Percentiles rank a stretch among this genome's conserved stretches.
These are phyloP conservation scores for Colius striatus DNA, from an alignment of 2,113 vertebrate species.

Conservation along the genomic window DNA sequence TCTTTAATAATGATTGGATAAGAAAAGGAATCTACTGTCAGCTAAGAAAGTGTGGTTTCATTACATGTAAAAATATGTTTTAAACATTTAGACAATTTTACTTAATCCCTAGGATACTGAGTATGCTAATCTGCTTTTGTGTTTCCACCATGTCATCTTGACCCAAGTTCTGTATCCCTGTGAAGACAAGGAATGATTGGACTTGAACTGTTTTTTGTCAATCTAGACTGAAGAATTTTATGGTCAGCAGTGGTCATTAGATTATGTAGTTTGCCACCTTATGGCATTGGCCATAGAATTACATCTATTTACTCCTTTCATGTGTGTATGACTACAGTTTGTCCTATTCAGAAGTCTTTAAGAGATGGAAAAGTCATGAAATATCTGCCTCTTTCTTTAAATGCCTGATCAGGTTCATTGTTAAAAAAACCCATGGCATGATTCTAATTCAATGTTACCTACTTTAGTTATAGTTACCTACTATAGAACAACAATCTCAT, in stretches of 20 bases:
- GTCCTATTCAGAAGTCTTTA: background rate
- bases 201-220: background rate
- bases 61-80: conserved; percentile 57
- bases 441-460: background rate
- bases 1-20: conserved; percentile 63
- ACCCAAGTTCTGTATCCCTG: background rate
- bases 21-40: conserved; percentile 49
- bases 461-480: background rate
- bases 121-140: conserved; percentile 23
- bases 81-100: conserved; percentile 51
- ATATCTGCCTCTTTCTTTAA: background rate
- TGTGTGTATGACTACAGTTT: rapidly evolving
- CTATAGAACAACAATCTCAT: background rate
- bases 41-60: conserved; percentile 15
- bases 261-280: background rate
- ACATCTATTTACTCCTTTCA: background rate
- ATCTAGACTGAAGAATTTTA: background rate
- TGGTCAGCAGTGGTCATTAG: background rate
- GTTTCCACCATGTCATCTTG: background rate
- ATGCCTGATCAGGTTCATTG: background rate
- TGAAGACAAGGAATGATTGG: background rate
- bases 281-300: background rate
- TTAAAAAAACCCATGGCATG: background rate
- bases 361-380: background rate
- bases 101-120: background rate